phyloP scores from a whole-genome alignment of 2,888 invertebrate species.

The Scaptomyza parva region DNA sequence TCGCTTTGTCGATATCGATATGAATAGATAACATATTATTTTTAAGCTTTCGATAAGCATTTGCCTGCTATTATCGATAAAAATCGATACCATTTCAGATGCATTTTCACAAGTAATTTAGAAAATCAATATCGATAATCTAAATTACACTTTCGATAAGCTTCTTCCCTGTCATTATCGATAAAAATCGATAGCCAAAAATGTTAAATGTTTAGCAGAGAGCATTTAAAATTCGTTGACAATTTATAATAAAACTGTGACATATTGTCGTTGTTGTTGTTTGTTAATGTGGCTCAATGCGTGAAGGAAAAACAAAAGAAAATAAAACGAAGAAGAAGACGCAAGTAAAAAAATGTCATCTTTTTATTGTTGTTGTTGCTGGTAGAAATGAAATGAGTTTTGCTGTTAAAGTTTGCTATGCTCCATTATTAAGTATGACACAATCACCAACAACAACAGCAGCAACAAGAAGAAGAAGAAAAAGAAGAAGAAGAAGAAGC shows the following conservation, averaged over 20 bases:
- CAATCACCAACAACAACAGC: slow-evolving; percentile 34
- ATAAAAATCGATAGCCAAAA: neutral
- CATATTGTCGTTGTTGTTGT: neutral
- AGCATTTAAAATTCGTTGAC: neutral
- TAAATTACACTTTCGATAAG: no score
- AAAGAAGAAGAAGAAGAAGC: slow-evolving; percentile 9
- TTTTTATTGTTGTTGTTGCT: slow-evolving; percentile 28
- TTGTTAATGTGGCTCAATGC: slow-evolving; percentile 14
- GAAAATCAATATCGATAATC: no score
- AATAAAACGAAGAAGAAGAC: slow-evolving; percentile 17
- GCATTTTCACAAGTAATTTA: no score
- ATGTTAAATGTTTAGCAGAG: neutral
- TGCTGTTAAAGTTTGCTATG: slow-evolving; percentile 59
- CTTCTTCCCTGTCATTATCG: no score
- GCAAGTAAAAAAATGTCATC: slow-evolving; percentile 62
- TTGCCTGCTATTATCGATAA: neutral
- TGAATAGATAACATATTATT: neutral
- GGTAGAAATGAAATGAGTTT: slow-evolving; percentile 47
- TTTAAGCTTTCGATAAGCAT: neutral
- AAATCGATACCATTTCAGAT: neutral
- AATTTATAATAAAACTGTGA: neutral
- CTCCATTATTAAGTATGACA: slow-evolving; percentile 62
- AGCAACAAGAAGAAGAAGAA: slow-evolving; percentile 9
- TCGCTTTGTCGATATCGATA: neutral
- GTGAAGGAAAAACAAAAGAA: slow-evolving; percentile 20